Conservation (phyloP, 2,797 vertebrate species). For the Monodelphis domestica region DNA sequence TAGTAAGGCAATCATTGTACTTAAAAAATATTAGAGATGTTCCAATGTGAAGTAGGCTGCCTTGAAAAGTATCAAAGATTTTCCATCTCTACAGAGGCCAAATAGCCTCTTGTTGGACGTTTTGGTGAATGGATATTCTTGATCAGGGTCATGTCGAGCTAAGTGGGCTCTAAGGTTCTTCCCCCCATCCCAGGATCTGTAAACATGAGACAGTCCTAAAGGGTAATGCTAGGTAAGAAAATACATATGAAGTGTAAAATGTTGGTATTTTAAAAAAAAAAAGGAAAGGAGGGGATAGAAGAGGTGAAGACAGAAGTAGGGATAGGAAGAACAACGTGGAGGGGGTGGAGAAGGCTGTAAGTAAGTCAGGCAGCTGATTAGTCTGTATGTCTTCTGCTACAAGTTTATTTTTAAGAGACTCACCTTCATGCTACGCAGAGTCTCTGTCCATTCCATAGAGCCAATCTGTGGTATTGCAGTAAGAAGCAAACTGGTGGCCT, state of each 20-base stretch:
- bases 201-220: neutral
- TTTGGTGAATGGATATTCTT: neutral
- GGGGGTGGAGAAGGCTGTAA: neutral
- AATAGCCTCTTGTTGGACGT: neutral
- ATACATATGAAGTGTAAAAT: neutral
- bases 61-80: neutral
- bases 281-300: neutral
- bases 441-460: constrained; percentile 93
- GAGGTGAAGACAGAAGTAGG: neutral
- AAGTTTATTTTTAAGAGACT: constrained; percentile 65
- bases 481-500: constrained; percentile 96
- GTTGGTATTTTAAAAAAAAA: neutral
- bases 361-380: neutral
- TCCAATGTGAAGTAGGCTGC: neutral
- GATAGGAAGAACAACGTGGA: neutral
- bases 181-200: neutral
- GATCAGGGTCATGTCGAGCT: neutral
- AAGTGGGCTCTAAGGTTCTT: neutral
- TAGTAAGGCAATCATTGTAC: neutral
- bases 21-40: neutral
- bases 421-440: constrained; percentile 90
- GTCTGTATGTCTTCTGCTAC: neutral
- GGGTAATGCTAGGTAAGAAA: neutral
- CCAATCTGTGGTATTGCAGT: constrained; percentile 94
- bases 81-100: neutral